Base-by-base conservation (phyloP, 2,888 invertebrate species). In the Leucozona laternaria region DNA sequence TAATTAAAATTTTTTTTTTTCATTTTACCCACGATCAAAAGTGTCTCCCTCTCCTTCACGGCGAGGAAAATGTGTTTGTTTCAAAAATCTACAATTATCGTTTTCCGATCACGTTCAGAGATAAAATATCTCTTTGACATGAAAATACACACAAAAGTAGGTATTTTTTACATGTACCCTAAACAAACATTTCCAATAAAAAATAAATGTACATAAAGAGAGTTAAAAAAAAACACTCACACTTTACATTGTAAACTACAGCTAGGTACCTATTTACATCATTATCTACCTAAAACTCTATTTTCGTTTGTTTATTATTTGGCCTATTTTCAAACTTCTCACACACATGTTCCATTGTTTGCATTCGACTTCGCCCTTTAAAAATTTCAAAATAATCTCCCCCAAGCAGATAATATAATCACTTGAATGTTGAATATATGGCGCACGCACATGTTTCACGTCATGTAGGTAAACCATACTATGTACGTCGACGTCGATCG, bases 281-380 rank as follows among this genome's bases (percentile, higher is more conserved):
- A 31, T 31, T 31, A 31, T 31, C 6, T 31, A 31, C 31, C 31
- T 31, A 31, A 31, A 31, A 31, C 31, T 31, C n/a, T 43, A 7
- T 25, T 57, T n/a, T n/a, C 8, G 31, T 31, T 57, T 55, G 43
- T 64, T 71, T 55, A 57, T 70, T 53, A 50, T 50, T 77, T 77
- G 64, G 53, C 82, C 71, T 71, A 82, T 66, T 82, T 78, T 20
- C 10, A 5, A 60, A 40, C 28, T 53, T n/a, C 17, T 57, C 45
- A 45, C 45, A 17, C 45, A 45, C 7, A 58, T 20, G 20, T 15
- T 40, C 17, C 5, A 57, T 57, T 55, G 43, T 34, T 62, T 62
- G 48, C 64, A 40, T 25, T 5, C 1, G n/a, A 55, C 22, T n/a
- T 4, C 7, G 53, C 79, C 79, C 79, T 80, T 75, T 50, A 13